Conservation (phyloP, 1,140 invertebrate species). For the Scaptomyza hsui region DNA sequence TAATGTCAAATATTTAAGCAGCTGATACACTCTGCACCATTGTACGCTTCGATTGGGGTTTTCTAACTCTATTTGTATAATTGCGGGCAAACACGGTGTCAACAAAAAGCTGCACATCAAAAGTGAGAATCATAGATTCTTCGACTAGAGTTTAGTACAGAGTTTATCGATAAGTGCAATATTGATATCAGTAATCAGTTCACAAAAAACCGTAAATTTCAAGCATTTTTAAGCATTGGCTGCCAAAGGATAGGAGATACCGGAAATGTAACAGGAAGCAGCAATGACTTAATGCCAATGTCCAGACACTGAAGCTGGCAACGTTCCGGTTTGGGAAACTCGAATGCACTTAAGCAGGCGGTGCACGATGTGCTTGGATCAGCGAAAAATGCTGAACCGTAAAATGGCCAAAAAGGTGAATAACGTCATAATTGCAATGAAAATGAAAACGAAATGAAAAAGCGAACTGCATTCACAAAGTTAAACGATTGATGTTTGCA, state of each 20-base stretch:
- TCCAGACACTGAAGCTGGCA: slow-evolving; percentile 4
- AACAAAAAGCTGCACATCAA: slow-evolving; percentile 4
- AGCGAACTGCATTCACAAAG: slow-evolving; percentile 30
- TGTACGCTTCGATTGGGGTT: slow-evolving; percentile 8
- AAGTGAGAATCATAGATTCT: too few relatives aligned
- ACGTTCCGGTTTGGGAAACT: slow-evolving; percentile 16
- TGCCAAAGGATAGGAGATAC: slow-evolving; percentile 16
- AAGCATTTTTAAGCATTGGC: slow-evolving; percentile 8
- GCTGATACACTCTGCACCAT: slow-evolving; percentile 27
- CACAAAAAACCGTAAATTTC: background rate
- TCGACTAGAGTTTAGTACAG: too few relatives aligned
- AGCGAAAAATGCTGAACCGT: slow-evolving; percentile 35
- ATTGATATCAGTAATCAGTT: too few relatives aligned
- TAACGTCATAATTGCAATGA: slow-evolving; percentile 55
- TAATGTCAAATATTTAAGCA: slow-evolving; percentile 65
- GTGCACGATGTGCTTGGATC: slow-evolving; percentile 48
- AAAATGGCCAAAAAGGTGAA: slow-evolving; percentile 31
- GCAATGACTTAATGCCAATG: slow-evolving; percentile 62
- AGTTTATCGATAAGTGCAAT: too few relatives aligned
- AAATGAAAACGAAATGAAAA: slow-evolving; percentile 32
- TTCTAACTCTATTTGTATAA: slow-evolving; percentile 1
- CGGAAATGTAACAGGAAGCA: slow-evolving; percentile 59
- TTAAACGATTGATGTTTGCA: slow-evolving; percentile 45
- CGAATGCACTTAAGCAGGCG: slow-evolving; percentile 48
- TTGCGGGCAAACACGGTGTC: slow-evolving; percentile 14